Conservation (phyloP, 2,113 vertebrate species). For the Tauraco erythrolophus region DNA sequence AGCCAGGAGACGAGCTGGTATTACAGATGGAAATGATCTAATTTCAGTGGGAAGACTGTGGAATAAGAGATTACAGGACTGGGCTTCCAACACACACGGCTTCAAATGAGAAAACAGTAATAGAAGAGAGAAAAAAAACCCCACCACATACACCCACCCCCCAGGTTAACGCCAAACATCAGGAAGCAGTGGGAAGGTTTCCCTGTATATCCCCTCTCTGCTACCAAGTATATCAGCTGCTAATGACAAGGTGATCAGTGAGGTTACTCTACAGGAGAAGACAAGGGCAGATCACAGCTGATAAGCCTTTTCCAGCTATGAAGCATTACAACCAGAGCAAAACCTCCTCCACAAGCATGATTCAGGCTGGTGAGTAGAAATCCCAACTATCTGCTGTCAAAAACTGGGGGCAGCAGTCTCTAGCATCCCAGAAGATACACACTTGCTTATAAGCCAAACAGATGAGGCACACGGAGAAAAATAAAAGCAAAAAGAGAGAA, state of each 20-base stretch:
- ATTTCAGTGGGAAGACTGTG: slow-evolving; percentile 12
- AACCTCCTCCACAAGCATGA: not conserved
- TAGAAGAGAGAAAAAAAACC: not conserved
- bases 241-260: not conserved
- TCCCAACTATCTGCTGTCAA: not conserved
- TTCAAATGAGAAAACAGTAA: not conserved
- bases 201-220: not conserved
- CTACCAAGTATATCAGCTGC: not conserved
- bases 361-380: slow-evolving; percentile 29
- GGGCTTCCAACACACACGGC: not conserved
- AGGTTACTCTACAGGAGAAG: not conserved
- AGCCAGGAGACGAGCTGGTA: not conserved
- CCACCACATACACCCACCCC: not conserved
- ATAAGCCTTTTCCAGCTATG: slow-evolving; percentile 36
- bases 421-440: not conserved
- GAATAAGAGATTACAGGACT: not conserved
- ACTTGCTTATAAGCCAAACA: not conserved
- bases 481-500: not conserved
- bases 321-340: not conserved
- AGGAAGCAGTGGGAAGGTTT: not conserved
- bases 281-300: not conserved
- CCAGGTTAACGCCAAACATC: not conserved
- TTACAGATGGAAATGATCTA: not conserved
- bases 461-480: not conserved
- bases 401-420: not conserved